Base-by-base conservation (phyloP, 2,888 invertebrate species). In the Drosophila ustulata region DNA sequence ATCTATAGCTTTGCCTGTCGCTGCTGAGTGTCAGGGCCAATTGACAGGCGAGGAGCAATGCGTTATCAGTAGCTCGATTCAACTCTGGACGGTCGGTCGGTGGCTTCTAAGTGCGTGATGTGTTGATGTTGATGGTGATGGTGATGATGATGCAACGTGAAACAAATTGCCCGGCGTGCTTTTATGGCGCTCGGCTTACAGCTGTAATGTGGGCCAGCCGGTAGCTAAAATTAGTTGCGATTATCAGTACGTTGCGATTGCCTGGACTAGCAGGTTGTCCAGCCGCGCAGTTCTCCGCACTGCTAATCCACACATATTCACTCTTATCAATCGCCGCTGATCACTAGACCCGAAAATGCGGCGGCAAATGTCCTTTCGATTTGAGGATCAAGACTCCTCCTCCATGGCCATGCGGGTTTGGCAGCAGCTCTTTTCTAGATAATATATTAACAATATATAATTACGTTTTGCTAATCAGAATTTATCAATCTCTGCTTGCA, bases 351-450 rank as follows among this genome's bases (percentile, higher is more conserved):
- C 34, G 41, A 89, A 82, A 80, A 71, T 90, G 64, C 90, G 90
- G n/a, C 75, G 91, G 9, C 90, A 90, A 72, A 80, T 85, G 75
- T 91, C 91, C 61, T 90, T 84, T 79, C 88, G 90, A 11, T 77
- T 90, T 26, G 89, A 91, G 71, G 90, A 90, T 73, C 76, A 84
- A 50, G 83, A 89, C 28, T 61, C 52, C 39, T 64, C 86, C 13
- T n/a, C 75, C 2, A 78, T 82, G 55, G 70, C 65, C 32, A 25
- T 68, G 26, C 72, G 79, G 74, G 87, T 89, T 69, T 69, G 57
- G 51, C 26, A 51, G 30, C 41, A 37, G 3, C 34, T 6, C 9
- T 34, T 18, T 11, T 26, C 4, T 8, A 30, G 3, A 6, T 4
- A 18, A 2, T 25, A n/a, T 4, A 4, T 30, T 11, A 13, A 45